phyloP scores from a whole-genome alignment of 2,888 invertebrate species.

The Tachina lurida region DNA sequence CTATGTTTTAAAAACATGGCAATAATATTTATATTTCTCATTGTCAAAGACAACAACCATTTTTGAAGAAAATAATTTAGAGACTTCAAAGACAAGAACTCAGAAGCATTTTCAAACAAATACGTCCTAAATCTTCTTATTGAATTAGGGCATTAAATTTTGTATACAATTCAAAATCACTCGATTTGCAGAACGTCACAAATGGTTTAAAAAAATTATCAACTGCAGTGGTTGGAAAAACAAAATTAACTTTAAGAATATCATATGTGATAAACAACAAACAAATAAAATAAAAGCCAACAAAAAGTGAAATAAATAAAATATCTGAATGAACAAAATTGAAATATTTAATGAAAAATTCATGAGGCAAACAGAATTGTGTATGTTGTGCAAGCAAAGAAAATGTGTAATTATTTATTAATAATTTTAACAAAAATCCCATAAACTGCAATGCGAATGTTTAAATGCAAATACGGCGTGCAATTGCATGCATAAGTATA shows the following conservation, averaged over 20 bases:
- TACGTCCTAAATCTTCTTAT: too few species aligned
- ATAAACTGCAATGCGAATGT: neutral
- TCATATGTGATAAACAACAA: slow-evolving; percentile 24
- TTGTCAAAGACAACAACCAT: too few species aligned
- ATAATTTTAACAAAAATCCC: slow-evolving; percentile 19
- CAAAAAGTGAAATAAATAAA: slow-evolving; percentile 47
- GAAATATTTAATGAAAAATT: slow-evolving; percentile 65
- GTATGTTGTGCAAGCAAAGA: slow-evolving; percentile 28
- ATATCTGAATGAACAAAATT: slow-evolving; percentile 63
- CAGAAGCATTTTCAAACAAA: too few species aligned
- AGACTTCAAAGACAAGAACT: too few species aligned
- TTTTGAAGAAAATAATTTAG: too few species aligned
- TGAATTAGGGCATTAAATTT: too few species aligned
- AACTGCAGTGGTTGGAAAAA: neutral
- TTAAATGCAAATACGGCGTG: neutral
- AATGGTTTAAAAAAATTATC: neutral
- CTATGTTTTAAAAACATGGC: too few species aligned
- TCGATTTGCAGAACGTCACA: too few species aligned
- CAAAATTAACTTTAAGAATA: slow-evolving; percentile 14
- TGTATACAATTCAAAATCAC: too few species aligned
- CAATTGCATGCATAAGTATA: neutral
- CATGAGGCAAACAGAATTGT: slow-evolving; percentile 52
- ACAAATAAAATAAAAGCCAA: slow-evolving; percentile 11
- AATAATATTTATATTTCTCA: too few species aligned
- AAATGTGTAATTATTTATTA: slow-evolving; percentile 33